These are phyloP conservation scores for Gymnarchus niloticus DNA, from an alignment of 2,113 vertebrate species.

Conservation along the genomic window DNA sequence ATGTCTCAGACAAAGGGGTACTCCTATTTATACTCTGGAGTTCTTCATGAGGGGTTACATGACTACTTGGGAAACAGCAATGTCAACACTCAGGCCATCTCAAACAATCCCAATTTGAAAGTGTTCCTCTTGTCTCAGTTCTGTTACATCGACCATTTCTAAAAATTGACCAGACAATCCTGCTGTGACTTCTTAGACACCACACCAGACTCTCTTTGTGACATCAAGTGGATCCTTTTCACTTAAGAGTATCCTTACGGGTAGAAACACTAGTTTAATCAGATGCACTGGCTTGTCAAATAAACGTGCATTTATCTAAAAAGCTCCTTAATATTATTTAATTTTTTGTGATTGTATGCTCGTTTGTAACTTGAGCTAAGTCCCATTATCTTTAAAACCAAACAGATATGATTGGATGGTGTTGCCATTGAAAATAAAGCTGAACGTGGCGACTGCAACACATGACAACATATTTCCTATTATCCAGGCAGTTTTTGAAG, in stretches of 20 bases:
- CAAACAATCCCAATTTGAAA: background rate
- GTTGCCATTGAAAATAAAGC: no score
- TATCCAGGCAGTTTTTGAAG: background rate
- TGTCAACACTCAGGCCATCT: background rate
- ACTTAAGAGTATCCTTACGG: background rate
- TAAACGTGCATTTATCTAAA: background rate
- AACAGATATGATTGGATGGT: no score
- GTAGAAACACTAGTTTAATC: background rate
- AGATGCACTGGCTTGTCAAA: background rate
- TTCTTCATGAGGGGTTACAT: background rate
- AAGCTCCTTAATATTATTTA: background rate
- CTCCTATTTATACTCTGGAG: background rate
- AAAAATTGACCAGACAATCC: background rate
- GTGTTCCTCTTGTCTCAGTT: background rate
- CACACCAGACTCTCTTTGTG: background rate
- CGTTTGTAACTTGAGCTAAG: background rate
- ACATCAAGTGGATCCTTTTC: background rate
- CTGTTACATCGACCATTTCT: background rate
- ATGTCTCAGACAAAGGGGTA: background rate
- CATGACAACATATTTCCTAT: no score
- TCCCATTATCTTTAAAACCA: background rate
- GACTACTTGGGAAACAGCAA: background rate
- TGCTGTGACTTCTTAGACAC: background rate
- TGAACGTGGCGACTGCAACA: no score
- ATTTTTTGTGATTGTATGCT: background rate